phyloP scores from a whole-genome alignment of 2,888 invertebrate genomes.

The Phymatocera aterrima region DNA sequence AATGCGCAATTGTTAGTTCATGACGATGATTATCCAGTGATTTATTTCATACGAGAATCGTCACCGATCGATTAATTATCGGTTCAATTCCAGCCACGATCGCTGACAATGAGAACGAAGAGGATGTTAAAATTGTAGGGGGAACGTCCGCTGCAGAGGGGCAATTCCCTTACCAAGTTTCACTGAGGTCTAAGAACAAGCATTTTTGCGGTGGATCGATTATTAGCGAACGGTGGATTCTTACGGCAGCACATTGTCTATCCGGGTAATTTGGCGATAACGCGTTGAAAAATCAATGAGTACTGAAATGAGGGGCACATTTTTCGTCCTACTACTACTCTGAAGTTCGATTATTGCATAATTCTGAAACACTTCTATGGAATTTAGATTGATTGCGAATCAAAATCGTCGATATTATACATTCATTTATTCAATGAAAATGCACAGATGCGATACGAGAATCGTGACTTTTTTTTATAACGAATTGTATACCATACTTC shows the following conservation, averaged over 20 bases:
- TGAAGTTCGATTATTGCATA: too few relatives aligned
- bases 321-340: too few relatives aligned
- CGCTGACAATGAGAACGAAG: constrained; percentile 12
- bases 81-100: background rate
- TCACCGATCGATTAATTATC: too few relatives aligned
- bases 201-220: constrained; percentile 81
- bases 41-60: too few relatives aligned
- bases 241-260: constrained; percentile 79
- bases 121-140: constrained; percentile 70
- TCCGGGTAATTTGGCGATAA: constrained; percentile 71
- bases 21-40: too few relatives aligned
- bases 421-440: background rate
- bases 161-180: constrained; percentile 77
- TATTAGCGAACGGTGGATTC: constrained; percentile 76
- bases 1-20: background rate
- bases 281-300: constrained; percentile 47
- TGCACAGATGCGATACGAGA: too few relatives aligned
- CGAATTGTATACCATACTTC: too few relatives aligned
- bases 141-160: constrained; percentile 77
- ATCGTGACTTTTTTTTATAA: too few relatives aligned
- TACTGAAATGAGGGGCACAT: too few relatives aligned
- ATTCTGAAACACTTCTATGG: background rate
- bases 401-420: background rate
- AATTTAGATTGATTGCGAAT: background rate
- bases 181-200: constrained; percentile 75